A percentile compares a stretch with the other conserved stretches of the same genome.
Evolutionary conservation across 1,140 invertebrate species (phyloP).

Genomic region (Drosophila leontia): DNA sequence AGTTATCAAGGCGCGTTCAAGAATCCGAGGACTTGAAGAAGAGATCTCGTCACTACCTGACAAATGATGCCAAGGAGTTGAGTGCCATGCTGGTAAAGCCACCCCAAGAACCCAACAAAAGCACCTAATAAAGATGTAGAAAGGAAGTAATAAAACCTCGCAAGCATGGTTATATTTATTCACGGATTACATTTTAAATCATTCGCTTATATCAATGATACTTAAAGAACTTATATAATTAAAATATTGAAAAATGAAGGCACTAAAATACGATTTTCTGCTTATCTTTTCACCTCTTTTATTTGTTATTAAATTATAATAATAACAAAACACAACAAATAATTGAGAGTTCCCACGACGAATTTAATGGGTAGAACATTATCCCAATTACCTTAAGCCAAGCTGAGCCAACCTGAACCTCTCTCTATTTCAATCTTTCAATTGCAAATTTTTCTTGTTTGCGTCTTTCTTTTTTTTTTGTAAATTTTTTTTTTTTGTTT

Average conservation of each 20-base stretch:
- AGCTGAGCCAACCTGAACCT: constrained; percentile 15
- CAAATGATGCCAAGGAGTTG: constrained; percentile 26
- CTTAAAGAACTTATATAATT: too few species aligned
- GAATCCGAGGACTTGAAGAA: constrained; percentile 32
- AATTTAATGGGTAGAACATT: not conserved
- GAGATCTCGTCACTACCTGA: constrained; percentile 36
- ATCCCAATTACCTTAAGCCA: constrained; percentile 17
- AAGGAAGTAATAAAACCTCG: too few species aligned
- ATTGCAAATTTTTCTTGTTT: constrained; percentile 21
- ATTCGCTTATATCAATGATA: not conserved
- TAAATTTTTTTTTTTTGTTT: constrained; percentile 11
- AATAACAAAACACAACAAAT: not conserved
- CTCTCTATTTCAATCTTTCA: constrained; percentile 16
- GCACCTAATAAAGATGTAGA: too few species aligned
- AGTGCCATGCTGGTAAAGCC: constrained; percentile 6
- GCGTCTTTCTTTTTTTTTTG: not conserved
- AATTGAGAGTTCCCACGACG: not conserved
- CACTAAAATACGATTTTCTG: not conserved
- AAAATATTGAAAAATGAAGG: not conserved
- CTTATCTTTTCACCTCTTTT: not conserved
- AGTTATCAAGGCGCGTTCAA: constrained; percentile 1
- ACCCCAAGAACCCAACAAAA: not conserved
- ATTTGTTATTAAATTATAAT: not conserved
- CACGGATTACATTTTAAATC: too few species aligned
- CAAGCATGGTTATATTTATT: too few species aligned